Conservation (phyloP, 1,140 invertebrate species). For the Drosophila tristis region DNA sequence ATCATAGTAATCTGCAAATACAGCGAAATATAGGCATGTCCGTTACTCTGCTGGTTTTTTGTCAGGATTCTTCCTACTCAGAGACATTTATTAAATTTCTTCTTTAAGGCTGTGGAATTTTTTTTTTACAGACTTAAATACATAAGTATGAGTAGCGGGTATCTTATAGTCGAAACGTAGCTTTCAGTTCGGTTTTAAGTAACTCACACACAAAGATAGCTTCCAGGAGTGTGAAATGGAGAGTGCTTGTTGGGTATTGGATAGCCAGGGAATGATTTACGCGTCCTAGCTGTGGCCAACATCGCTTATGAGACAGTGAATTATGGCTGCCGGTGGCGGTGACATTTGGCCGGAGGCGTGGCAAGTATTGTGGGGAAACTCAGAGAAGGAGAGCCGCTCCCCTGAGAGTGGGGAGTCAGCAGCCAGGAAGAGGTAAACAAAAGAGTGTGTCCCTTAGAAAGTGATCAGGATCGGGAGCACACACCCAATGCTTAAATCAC, state of each 20-base stretch:
- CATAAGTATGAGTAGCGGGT: too few relatives aligned
- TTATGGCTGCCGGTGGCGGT: slow-evolving; percentile 63
- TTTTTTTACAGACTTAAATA: too few relatives aligned
- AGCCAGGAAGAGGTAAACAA: slow-evolving; percentile 2
- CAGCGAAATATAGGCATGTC: neutral
- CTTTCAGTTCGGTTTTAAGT: slow-evolving; percentile 47
- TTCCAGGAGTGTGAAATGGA: neutral
- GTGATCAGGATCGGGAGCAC: neutral
- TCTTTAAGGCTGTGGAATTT: too few relatives aligned
- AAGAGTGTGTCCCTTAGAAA: slow-evolving; percentile 9
- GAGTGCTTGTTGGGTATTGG: slow-evolving; percentile 39
- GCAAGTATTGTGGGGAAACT: slow-evolving; percentile 21
- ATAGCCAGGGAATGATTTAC: slow-evolving; percentile 69
- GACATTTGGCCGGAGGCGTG: slow-evolving; percentile 53
- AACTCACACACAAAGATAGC: slow-evolving; percentile 45
- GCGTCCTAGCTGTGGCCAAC: slow-evolving; percentile 42
- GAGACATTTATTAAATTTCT: slow-evolving; percentile 5
- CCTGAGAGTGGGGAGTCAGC: neutral
- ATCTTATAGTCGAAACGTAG: too few relatives aligned
- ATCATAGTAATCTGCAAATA: too few relatives aligned
- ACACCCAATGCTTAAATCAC: too few relatives aligned
- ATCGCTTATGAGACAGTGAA: slow-evolving; percentile 68
- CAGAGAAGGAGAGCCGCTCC: neutral
- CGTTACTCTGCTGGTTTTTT: slow-evolving; percentile 19
- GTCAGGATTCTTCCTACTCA: slow-evolving; percentile 3